Evolutionary conservation across 2,797 vertebrate genomes (phyloP).

Genomic region (Sardinella longiceps): DNA sequence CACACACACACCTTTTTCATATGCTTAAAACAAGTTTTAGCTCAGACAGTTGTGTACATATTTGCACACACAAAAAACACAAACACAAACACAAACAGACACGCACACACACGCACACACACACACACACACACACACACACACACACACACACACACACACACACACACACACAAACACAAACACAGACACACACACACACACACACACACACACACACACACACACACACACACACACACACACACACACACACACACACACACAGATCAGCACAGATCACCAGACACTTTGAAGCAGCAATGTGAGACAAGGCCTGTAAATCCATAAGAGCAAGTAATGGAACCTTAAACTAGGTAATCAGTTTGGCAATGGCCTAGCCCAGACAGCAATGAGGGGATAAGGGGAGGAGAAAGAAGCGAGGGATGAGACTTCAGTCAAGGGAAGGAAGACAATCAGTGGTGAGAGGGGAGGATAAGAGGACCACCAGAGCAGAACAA

Average conservation of each 20-base stretch:
- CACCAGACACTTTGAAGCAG: neutral
- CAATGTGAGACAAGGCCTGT: neutral
- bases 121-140: neutral
- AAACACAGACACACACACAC: neutral
- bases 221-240: neutral
- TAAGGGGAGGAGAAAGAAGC: neutral
- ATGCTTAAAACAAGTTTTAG: no score
- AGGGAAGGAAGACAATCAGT: conserved; percentile 16
- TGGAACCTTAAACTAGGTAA: conserved; percentile 21
- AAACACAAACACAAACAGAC: neutral
- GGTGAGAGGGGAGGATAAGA: conserved; percentile 10
- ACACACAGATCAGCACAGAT: neutral
- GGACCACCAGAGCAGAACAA: neutral
- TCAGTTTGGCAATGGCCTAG: neutral
- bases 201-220: neutral
- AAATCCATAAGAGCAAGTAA: conserved; percentile 8
- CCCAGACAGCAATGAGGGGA: neutral
- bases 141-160: neutral
- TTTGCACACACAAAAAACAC: neutral
- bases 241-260: neutral
- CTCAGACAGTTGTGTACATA: no score
- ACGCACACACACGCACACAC: neutral
- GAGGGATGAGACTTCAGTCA: neutral
- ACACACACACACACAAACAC: neutral
- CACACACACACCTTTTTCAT: neutral